Base-by-base conservation (phyloP, 2,113 vertebrate genomes). In the Rhipidura dahli region DNA sequence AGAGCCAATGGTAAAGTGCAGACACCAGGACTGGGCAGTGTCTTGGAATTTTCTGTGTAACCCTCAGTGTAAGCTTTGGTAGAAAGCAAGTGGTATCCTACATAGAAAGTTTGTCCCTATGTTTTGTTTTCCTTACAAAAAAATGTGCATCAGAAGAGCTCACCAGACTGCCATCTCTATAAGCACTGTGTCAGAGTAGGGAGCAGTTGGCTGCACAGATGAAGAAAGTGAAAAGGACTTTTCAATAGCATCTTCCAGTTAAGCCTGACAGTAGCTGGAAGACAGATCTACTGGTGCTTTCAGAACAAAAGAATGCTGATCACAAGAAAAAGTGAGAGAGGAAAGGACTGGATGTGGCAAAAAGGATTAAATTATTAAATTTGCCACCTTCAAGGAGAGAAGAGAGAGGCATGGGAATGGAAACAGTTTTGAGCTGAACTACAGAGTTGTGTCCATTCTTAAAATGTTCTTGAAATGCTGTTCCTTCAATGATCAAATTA, bases 121-220 rank as follows among this genome's bases (percentile, higher is more conserved):
- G 18, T 86, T 76, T 68, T 83, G 12, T 37, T 45, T 83, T 57
- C 53, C 1, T 10, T 84, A 8, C 23, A 65, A 79, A 83, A 63
- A 57, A 35, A 19, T 0, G 1, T 23, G 17, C 28, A 49, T 63
- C 47, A 45, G 30, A 14, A 37, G 56, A 35, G 7, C 42, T 78
- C 49, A 68, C 10, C n/a, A 35, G 37, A 64, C 54, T 59, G 31
- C 37, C 26, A 4, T 40, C 20, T 70, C 45, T 49, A 37, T 37
- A 60, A 53, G n/a, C 0, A 0, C 71, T 56, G 12, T 42, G 45
- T 49, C 49, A 49, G 24, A 64, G 11, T 6, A 56, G 42, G 23
- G 28, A 22, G 30, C n/a, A 60, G 63, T 2, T 66, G 40, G 61
- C 35, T 68, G 28, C 66, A 72, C 21, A 79, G 57, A 45, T 56